Percentiles rank a stretch among this genome's conserved stretches.
Evolutionary conservation across 64 coral and sea anemone genomes (phyloP).

Genomic region (Pocillopora damicornis): DNA sequence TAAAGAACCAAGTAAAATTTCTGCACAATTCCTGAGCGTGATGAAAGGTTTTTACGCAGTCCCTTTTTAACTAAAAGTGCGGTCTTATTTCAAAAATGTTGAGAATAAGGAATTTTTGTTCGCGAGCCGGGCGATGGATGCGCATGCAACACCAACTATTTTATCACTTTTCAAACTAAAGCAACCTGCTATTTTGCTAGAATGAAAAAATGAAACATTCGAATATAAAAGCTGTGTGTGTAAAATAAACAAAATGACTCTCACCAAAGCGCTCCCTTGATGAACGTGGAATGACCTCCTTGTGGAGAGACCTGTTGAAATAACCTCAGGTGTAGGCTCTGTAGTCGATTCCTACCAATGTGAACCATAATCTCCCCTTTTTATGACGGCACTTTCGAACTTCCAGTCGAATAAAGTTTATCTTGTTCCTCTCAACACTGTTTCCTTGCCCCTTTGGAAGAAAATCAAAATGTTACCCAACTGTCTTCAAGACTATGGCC

Average conservation of each 20-base stretch:
- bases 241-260: conserved; percentile 21
- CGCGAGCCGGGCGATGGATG: background rate
- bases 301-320: conserved; percentile 33
- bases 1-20: background rate
- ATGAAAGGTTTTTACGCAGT: too few relatives aligned
- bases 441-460: conserved; percentile 18
- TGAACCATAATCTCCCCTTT: background rate
- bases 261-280: conserved; percentile 3
- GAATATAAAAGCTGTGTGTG: background rate
- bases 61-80: too few relatives aligned
- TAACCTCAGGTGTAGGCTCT: conserved; percentile 3
- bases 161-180: background rate
- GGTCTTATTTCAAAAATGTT: too few relatives aligned
- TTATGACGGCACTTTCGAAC: background rate
- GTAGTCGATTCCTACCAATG: background rate
- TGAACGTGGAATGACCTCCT: background rate
- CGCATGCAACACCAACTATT: background rate
- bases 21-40: too few relatives aligned
- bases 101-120: too few relatives aligned
- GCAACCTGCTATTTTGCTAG: background rate
- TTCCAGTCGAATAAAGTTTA: background rate
- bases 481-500: conserved; percentile 25
- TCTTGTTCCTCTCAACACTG: conserved; percentile 1
- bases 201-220: background rate
- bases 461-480: conserved; percentile 43